Base-by-base conservation (phyloP, 2,797 vertebrate genomes). In the Calcarius lapponicus region DNA sequence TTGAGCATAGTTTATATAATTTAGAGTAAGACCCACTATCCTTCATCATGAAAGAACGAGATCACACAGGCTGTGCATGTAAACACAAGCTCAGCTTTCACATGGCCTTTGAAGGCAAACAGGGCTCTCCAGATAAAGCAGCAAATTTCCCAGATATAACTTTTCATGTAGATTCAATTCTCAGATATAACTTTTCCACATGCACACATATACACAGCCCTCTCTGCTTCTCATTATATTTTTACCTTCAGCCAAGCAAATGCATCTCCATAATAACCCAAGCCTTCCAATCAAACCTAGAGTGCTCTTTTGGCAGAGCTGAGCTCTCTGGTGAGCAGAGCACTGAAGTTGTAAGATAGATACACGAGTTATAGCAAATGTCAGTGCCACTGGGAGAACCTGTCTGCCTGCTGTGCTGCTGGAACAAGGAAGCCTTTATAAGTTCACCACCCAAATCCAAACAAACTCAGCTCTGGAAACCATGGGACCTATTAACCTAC, bases 371-470 rank as follows among this genome's bases (percentile, higher is more conserved):
- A 80, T 7, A 79, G 91, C 90, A 97, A 97, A 97, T 96, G 93
- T 97, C 93, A 97, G 90, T 22, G 76, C 95, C 91, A 18, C 22
- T 57, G 95, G 96, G 97, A 96, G 80, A 88, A 75, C 70, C 94
- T 88, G 36, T 54, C 96, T 78, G 93, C 90, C 94, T 92, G 72
- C 88, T 94, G 43, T 31, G 62, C 93, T 90, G 86, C 92, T 91
- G 72, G 70, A 97, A 83, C 82, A 91, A 93, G 84, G 48, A 50
- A 47, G 54, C 67, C 88, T 92, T 95, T 45, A 71, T 60, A 84
- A 96, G 84, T 87, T 91, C 92, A 86, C 15, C 86, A 92, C 80
- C 79, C 86, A 93, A 95, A 95, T 25, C 43, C 71, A 88, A 90
- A 83, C 65, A 93, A 96, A 80, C 48, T 54, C 73, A 43, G 62